Conservation (phyloP, 37 sponge, comb jelly and placozoan species). For the Agelas oroides region DNA sequence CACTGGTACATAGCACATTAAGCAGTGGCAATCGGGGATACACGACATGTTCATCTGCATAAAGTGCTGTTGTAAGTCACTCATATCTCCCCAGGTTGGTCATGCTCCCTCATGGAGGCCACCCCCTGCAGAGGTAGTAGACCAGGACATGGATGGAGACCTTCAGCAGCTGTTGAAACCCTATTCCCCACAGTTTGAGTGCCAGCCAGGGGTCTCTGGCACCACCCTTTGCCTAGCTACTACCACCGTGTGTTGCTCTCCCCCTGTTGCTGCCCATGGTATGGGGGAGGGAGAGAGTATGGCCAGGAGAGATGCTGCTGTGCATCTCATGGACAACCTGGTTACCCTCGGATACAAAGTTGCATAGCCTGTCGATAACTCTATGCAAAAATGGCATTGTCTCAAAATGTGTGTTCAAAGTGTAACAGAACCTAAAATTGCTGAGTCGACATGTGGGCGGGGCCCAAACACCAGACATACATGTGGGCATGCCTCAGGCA, state of each 20-base stretch:
- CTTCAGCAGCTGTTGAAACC: neutral
- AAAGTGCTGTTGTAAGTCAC: neutral
- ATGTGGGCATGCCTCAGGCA: too few species aligned
- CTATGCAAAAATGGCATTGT: too few species aligned
- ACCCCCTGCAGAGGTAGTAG: neutral
- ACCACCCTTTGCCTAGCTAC: slow-evolving; percentile 4
- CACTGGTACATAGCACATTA: neutral
- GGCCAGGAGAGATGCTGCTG: slow-evolving; percentile 6
- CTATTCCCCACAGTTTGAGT: neutral
- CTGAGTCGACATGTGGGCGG: too few species aligned
- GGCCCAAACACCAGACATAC: too few species aligned
- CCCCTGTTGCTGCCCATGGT: slow-evolving; percentile 32
- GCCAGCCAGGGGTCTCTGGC: neutral
- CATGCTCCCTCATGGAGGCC: neutral
- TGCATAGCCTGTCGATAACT: neutral
- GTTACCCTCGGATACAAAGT: neutral
- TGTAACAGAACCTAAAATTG: too few species aligned
- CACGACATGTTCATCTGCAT: neutral
- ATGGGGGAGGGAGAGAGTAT: neutral
- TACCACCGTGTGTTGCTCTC: neutral
- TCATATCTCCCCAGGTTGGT: neutral
- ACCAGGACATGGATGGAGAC: neutral
- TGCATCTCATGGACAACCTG: slow-evolving; percentile 14
- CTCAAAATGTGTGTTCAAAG: too few species aligned
- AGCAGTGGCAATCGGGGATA: too few species aligned